Base-by-base conservation (phyloP, 2,888 invertebrate genomes). In the Pseudococcus viburni region DNA sequence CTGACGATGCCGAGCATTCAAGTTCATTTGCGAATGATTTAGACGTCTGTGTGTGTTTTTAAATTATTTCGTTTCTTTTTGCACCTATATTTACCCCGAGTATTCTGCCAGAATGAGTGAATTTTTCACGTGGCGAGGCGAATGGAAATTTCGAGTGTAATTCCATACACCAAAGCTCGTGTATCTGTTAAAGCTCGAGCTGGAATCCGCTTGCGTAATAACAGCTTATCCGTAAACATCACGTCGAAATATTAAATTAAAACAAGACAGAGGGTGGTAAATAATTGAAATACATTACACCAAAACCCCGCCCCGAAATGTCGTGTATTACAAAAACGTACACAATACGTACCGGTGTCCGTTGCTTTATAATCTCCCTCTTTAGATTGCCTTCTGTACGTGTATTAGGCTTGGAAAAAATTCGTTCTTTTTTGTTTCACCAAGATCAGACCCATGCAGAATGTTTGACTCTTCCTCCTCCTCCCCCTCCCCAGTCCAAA, bases 201-300 rank as follows among this genome's bases (percentile, higher is more conserved):
- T 59, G n/a, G 48, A 55, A 55, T 55, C 55, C 19, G 12, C 6
- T 9, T 11, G 22, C 64, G 22, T 64, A 26, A 73, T 68, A 68
- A 68, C 22, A 73, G 39, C 73, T 73, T 73, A 73, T 73, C 33
- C 73, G 73, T 33, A 33, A 73, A 73, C 73, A 33, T 73, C 73
- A 33, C 73, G 73, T 73, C 73, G 73, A 73, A 73, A 73, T 73
- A 73, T 73, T 33, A 73, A 73, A 73, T 73, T 73, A 73, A 73
- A 73, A 73, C 73, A 73, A 73, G 73, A 73, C 73, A 33, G 33
- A 73, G 73, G 73, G 73, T 73, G 73, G 73, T 73, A 33, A 73
- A 73, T 73, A 73, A 73, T 73, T 73, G 73, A 73, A 73, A 73
- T 73, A 73, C 73, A 73, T 73, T 73, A 73, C 33, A 42, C 8